Conservation (phyloP, 2,113 vertebrate species). For the Maccullochella peelii region DNA sequence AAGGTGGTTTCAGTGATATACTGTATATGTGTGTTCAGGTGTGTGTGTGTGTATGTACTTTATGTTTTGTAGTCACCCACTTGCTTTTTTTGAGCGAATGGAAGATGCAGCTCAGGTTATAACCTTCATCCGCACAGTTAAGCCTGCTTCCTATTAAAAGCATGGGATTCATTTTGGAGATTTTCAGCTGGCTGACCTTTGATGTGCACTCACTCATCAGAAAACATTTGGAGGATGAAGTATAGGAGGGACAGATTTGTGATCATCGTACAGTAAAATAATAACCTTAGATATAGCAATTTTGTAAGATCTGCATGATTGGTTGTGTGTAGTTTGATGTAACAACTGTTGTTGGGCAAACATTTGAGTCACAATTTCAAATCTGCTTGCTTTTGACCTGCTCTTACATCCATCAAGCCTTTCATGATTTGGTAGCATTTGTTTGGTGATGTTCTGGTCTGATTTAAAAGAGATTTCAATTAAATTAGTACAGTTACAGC, state of each 20-base stretch:
- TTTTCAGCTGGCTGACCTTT: constrained; percentile 25
- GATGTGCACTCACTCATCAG: constrained; percentile 17
- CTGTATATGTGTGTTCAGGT: constrained; percentile 30
- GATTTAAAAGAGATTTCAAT: not conserved
- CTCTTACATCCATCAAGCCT: constrained; percentile 8
- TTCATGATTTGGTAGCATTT: constrained; percentile 16
- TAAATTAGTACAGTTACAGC: no score
- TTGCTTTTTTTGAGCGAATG: constrained; percentile 9
- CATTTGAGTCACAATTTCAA: not conserved
- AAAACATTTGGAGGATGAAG: constrained; percentile 34
- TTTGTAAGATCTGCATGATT: not conserved
- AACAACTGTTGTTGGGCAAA: constrained; percentile 17
- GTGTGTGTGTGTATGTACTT: not conserved
- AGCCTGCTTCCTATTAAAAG: constrained; percentile 31
- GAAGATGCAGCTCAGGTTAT: constrained; percentile 25
- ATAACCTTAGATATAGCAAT: constrained; percentile 16
- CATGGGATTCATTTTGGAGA: constrained; percentile 24
- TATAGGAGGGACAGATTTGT: not conserved
- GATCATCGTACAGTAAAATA: constrained; percentile 23
- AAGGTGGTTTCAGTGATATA: constrained; percentile 30
- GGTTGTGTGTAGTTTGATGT: constrained; percentile 1
- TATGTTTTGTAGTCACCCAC: constrained; percentile 1
- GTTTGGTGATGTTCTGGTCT: not conserved
- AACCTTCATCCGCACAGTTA: not conserved
- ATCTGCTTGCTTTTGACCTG: constrained; percentile 9